Evolutionary conservation across 2,888 invertebrate genomes (phyloP).

Genomic region (Petrophora chlorosata): DNA sequence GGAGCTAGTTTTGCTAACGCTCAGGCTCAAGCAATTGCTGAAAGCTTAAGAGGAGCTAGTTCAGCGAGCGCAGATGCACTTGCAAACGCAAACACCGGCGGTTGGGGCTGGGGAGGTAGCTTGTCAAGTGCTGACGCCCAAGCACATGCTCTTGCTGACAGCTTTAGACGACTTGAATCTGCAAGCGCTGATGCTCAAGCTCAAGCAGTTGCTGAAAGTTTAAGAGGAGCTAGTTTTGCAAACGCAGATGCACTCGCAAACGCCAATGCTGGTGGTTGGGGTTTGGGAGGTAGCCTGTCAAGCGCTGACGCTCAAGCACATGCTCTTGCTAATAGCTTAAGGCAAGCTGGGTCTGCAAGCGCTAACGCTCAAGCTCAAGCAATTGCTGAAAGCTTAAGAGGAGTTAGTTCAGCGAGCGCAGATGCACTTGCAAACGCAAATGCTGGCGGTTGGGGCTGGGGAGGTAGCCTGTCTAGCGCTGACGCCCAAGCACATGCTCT

Average conservation of each 20-base stretch:
- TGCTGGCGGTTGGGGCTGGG: too few relatives aligned
- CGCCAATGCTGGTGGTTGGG: background rate
- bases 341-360: background rate
- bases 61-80: background rate
- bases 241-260: background rate
- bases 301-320: background rate
- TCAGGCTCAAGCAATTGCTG: conserved; percentile 5
- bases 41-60: background rate
- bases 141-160: background rate
- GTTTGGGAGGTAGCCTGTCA: background rate
- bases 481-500: too few relatives aligned
- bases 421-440: too few relatives aligned
- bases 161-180: background rate
- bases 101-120: too few relatives aligned
- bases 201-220: conserved; percentile 3
- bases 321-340: background rate
- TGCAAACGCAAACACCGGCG: too few relatives aligned
- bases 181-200: background rate
- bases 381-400: conserved; percentile 4
- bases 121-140: too few relatives aligned
- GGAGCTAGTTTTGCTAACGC: too few relatives aligned
- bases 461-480: too few relatives aligned
- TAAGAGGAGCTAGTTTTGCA: too few relatives aligned
- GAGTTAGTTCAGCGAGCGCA: background rate
- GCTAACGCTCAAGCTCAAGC: conserved; percentile 1